phyloP scores from a whole-genome alignment of 2,113 vertebrate species.

The Semnornis frantzii region DNA sequence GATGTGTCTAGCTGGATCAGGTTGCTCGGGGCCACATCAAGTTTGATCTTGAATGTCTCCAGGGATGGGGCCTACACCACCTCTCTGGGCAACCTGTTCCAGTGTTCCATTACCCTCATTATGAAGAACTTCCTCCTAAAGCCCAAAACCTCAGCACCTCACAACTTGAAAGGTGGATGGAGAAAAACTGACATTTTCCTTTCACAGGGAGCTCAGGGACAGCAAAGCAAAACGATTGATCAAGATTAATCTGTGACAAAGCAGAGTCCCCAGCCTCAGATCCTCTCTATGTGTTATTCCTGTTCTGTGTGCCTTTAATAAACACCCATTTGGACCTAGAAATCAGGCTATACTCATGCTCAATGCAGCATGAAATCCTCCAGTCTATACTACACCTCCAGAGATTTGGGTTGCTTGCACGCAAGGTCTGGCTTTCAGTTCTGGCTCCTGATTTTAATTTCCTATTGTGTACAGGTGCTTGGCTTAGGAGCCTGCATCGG shows the following conservation, averaged over 20 bases:
- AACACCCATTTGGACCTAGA: background rate
- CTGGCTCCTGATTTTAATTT: conserved; percentile 58
- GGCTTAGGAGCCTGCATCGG: background rate
- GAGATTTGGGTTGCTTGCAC: background rate
- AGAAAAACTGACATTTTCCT: background rate
- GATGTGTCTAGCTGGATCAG: too few species aligned
- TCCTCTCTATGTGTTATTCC: background rate
- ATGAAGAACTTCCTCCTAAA: too few species aligned
- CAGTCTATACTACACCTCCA: background rate
- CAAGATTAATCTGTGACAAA: background rate
- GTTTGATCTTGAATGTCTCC: too few species aligned
- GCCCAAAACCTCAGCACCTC: background rate
- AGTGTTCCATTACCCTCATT: too few species aligned
- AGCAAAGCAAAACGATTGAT: background rate
- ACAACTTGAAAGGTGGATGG: background rate
- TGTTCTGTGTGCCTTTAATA: background rate
- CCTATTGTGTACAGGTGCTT: conserved; percentile 10
- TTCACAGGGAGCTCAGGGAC: background rate
- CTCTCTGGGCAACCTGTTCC: too few species aligned
- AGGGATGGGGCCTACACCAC: too few species aligned
- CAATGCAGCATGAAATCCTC: conserved; percentile 22
- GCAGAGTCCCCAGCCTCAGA: background rate
- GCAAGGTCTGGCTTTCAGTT: conserved; percentile 33
- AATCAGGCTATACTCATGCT: background rate
- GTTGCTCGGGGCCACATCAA: too few species aligned